phyloP scores from a whole-genome alignment of 2,888 invertebrate genomes.

The Athalia cordata region DNA sequence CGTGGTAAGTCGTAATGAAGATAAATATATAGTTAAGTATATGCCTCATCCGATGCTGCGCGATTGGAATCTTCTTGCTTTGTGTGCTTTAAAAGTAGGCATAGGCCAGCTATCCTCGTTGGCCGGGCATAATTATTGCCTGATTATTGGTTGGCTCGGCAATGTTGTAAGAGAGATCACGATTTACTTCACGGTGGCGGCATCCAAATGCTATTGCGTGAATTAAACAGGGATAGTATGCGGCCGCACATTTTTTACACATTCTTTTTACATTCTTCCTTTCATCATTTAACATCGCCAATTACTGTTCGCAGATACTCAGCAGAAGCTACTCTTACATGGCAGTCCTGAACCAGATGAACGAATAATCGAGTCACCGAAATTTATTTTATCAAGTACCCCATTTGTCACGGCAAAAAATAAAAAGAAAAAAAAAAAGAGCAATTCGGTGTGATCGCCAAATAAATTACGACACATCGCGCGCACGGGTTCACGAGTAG shows the following conservation, averaged over 20 bases:
- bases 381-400: no score
- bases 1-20: conserved; percentile 45
- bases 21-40: no score
- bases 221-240: conserved; percentile 12
- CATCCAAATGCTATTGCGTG: conserved; percentile 23
- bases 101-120: not conserved
- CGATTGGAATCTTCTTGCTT: not conserved
- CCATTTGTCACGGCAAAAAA: not conserved
- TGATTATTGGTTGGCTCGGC: conserved; percentile 13
- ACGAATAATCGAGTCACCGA: conserved; percentile 41
- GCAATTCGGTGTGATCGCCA: not conserved
- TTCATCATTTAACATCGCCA: no score
- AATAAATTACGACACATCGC: no score
- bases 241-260: no score
- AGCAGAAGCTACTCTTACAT: conserved; percentile 52
- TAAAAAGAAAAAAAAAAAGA: not conserved
- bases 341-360: conserved; percentile 50
- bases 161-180: conserved; percentile 18
- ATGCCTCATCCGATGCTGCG: no score
- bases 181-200: conserved; percentile 32
- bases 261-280: no score
- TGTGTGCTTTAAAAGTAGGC: not conserved
- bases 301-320: conserved; percentile 48
- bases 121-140: conserved; percentile 8
- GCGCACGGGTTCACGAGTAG: no score